A percentile compares a stretch with the other conserved stretches of the same genome.
Conservation (phyloP, 2,113 vertebrate genomes). For the Rhombomys opimus region DNA sequence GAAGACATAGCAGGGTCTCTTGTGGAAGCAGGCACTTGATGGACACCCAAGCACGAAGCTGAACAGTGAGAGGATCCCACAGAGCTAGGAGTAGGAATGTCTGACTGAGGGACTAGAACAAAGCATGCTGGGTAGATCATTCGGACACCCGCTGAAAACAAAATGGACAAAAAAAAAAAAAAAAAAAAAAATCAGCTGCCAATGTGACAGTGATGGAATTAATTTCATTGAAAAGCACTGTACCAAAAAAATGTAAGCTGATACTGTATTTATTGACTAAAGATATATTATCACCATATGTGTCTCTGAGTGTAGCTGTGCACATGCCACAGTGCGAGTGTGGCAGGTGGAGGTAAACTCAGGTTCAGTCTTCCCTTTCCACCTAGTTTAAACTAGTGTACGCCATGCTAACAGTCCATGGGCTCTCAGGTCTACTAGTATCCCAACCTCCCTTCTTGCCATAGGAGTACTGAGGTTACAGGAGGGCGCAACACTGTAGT, state of each 20-base stretch:
- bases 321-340: too few species aligned
- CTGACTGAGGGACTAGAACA: slow-evolving; percentile 97
- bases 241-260: not conserved
- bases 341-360: not conserved
- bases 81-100: slow-evolving; percentile 93
- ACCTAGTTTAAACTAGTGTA: not conserved
- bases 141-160: slow-evolving; percentile 93
- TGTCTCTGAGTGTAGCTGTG: too few species aligned
- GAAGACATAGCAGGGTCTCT: slow-evolving; percentile 98
- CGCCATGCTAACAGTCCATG: not conserved
- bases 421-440: not conserved
- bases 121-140: slow-evolving; percentile 99
- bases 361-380: not conserved
- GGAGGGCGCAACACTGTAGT: too few species aligned
- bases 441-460: not conserved
- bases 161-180: not conserved
- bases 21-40: slow-evolving; percentile 97
- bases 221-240: slow-evolving; percentile 33
- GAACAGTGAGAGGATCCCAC: slow-evolving; percentile 94
- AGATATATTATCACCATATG: not conserved
- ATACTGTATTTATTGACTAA: slow-evolving; percentile 2
- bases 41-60: slow-evolving; percentile 93
- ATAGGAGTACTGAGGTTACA: not conserved
- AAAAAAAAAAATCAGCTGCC: slow-evolving; percentile 49
- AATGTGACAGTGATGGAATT: not conserved